phyloP scores from a whole-genome alignment of 2,113 vertebrate genomes.

The Triplophysa siluroides region DNA sequence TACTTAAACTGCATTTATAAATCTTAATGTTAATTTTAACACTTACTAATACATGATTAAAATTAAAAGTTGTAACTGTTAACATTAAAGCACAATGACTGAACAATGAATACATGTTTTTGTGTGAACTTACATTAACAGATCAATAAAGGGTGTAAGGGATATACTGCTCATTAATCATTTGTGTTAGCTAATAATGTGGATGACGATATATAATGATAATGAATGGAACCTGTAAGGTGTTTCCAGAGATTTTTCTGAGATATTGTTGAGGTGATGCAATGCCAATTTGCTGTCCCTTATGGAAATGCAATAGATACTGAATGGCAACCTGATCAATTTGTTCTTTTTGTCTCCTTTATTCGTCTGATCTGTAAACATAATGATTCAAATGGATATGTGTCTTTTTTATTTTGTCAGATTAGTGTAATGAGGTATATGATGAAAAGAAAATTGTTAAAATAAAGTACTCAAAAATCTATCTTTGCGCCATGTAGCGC shows the following conservation, averaged over 20 bases:
- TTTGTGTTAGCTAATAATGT: too few relatives aligned
- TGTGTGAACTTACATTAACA: too few relatives aligned
- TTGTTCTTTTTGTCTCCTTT: background rate
- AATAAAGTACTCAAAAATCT: background rate
- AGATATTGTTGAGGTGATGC: conserved; percentile 23
- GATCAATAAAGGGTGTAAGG: too few relatives aligned
- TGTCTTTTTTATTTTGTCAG: background rate
- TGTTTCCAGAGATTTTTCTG: background rate
- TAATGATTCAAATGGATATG: background rate
- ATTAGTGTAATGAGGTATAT: background rate
- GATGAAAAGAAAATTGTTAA: background rate
- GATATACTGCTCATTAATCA: too few relatives aligned
- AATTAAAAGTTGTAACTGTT: too few relatives aligned
- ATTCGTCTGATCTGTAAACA: background rate
- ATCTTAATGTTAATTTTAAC: too few relatives aligned
- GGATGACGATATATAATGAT: too few relatives aligned
- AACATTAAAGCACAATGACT: too few relatives aligned
- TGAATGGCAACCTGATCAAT: conserved; percentile 4
- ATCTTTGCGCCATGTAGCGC: conserved; percentile 3
- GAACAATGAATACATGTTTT: too few relatives aligned
- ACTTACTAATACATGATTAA: too few relatives aligned
- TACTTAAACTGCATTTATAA: too few relatives aligned
- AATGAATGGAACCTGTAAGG: too few relatives aligned
- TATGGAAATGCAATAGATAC: background rate
- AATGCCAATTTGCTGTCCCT: background rate